Conservation (phyloP, 1,140 invertebrate genomes). For the Helicorthomorpha holstii region DNA sequence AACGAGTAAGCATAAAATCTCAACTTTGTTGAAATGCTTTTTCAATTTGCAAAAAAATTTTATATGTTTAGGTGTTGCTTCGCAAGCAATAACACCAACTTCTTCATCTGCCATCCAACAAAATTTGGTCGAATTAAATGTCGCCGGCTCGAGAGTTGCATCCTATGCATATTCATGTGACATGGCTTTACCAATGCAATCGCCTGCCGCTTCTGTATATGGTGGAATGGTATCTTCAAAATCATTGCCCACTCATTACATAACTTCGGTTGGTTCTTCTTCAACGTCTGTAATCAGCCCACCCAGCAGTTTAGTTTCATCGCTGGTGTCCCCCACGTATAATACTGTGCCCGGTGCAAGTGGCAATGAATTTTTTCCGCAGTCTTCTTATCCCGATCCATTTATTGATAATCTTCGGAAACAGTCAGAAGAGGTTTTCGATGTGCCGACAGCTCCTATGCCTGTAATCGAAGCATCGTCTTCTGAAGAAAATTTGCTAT, state of each 20-base stretch:
- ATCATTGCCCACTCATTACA: background rate
- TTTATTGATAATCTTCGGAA: slow-evolving; percentile 13
- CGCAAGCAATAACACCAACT: background rate
- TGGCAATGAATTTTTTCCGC: slow-evolving; percentile 1
- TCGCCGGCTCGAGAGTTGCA: background rate
- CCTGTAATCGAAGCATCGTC: slow-evolving; percentile 18
- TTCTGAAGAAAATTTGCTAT: slow-evolving; percentile 24
- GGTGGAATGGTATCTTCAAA: background rate
- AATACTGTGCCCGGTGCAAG: background rate
- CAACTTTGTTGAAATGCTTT: too few relatives aligned
- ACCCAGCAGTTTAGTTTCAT: too few relatives aligned
- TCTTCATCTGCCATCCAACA: background rate
- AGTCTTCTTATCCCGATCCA: slow-evolving; percentile 37
- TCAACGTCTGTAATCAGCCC: background rate
- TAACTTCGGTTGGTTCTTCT: background rate
- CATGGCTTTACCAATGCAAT: background rate
- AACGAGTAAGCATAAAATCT: too few relatives aligned
- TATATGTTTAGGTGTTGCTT: background rate
- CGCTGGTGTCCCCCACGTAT: too few relatives aligned
- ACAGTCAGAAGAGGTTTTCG: background rate
- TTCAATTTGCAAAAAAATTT: too few relatives aligned
- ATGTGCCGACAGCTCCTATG: slow-evolving; percentile 20
- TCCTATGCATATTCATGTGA: background rate
- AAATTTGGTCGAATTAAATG: background rate
- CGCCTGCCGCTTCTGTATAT: background rate